Conservation (phyloP, 2,888 invertebrate genomes). For the Galeruca laticollis region DNA sequence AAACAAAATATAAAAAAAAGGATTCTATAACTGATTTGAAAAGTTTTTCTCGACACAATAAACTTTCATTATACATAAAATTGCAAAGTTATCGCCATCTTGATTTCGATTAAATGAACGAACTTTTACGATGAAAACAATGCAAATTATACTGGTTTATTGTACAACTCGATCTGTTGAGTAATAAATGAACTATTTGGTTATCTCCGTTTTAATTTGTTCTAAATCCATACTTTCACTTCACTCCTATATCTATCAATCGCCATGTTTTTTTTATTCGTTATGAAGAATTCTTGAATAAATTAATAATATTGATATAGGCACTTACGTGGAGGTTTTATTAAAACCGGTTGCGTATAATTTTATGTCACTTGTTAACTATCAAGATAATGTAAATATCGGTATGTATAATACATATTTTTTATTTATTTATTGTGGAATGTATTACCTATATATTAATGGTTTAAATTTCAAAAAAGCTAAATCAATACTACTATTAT, state of each 20-base stretch:
- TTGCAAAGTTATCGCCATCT: slow-evolving; percentile 9
- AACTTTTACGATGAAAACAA: slow-evolving; percentile 17
- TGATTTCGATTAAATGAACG: not conserved
- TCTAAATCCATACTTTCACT: slow-evolving; percentile 14
- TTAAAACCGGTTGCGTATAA: not conserved
- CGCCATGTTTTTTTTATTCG: slow-evolving; percentile 9
- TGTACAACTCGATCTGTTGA: slow-evolving; percentile 23
- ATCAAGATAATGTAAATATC: too few relatives aligned
- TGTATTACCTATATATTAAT: too few relatives aligned
- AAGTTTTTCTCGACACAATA: too few relatives aligned
- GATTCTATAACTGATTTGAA: too few relatives aligned
- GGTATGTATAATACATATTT: too few relatives aligned
- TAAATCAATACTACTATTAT: too few relatives aligned
- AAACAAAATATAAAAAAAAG: too few relatives aligned
- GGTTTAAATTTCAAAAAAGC: too few relatives aligned
- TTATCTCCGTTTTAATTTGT: slow-evolving; percentile 2
- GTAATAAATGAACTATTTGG: slow-evolving; percentile 15
- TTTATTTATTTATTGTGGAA: too few relatives aligned
- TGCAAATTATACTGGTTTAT: slow-evolving; percentile 9
- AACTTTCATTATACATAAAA: too few relatives aligned
- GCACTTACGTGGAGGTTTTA: not conserved
- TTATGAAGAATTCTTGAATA: not conserved
- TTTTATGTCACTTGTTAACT: too few relatives aligned
- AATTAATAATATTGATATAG: not conserved
- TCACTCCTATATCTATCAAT: not conserved